phyloP scores from a whole-genome alignment of 2,797 vertebrate genomes.

The Telmatherina bonti region DNA sequence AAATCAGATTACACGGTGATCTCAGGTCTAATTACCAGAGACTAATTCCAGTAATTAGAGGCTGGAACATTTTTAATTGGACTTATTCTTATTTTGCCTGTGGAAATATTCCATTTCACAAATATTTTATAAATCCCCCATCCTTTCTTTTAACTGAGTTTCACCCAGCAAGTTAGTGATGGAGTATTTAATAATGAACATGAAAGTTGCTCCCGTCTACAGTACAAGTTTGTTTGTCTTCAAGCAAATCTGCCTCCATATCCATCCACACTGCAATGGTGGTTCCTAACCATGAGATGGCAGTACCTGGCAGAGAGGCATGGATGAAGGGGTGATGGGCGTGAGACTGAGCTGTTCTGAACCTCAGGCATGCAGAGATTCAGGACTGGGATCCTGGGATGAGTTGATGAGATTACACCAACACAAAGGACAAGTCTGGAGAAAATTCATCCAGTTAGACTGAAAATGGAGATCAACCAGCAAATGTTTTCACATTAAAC shows the following conservation, averaged over 20 bases:
- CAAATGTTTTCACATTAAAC: neutral
- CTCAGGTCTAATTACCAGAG: neutral
- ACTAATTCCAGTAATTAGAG: neutral
- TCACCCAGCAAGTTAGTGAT: neutral
- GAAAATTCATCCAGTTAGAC: conserved; percentile 35
- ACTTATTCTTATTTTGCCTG: neutral
- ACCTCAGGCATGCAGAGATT: conserved; percentile 22
- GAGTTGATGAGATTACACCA: conserved; percentile 55
- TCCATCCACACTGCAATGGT: neutral
- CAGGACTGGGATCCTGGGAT: conserved; percentile 31
- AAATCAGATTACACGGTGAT: neutral
- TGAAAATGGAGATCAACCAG: neutral
- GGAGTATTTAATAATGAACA: neutral
- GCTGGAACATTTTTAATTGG: neutral
- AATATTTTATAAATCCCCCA: neutral
- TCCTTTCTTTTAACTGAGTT: too few species aligned
- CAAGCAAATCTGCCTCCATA: neutral
- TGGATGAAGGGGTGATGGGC: neutral
- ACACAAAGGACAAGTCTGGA: conserved; percentile 23
- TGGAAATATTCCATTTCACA: neutral
- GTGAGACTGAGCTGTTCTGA: conserved; percentile 32
- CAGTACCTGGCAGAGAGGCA: conserved; percentile 37
- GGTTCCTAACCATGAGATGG: conserved; percentile 62
- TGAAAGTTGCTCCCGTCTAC: neutral
- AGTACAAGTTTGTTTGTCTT: neutral